phyloP scores from a whole-genome alignment of 2,888 invertebrate genomes.

The Apoderus coryli region DNA sequence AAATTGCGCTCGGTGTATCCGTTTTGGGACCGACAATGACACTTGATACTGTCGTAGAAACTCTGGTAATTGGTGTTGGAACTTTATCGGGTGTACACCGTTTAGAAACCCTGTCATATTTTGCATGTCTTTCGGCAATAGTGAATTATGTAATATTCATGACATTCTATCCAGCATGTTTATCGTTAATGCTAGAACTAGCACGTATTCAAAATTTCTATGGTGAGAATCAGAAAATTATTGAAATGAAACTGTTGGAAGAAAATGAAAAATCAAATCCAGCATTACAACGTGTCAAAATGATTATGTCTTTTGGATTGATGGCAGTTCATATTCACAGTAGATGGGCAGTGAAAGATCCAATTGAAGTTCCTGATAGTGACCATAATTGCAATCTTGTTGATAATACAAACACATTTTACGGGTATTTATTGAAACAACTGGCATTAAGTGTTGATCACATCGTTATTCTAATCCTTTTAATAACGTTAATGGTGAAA shows the following conservation, averaged over 20 bases:
- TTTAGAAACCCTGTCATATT: constrained; percentile 77
- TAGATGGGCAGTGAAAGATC: constrained; percentile 23
- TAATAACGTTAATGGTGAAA: constrained; percentile 74
- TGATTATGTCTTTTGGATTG: constrained; percentile 87
- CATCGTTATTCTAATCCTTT: constrained; percentile 69
- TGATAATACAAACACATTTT: constrained; percentile 18
- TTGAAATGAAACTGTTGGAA: constrained; percentile 37
- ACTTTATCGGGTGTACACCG: constrained; percentile 78
- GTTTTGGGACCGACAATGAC: constrained; percentile 80
- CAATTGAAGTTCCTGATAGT: constrained; percentile 10
- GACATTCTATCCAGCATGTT: constrained; percentile 86
- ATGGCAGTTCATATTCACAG: constrained; percentile 75
- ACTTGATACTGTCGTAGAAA: constrained; percentile 78
- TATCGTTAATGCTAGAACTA: constrained; percentile 77
- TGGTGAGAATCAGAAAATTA: constrained; percentile 21
- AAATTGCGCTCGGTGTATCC: constrained; percentile 78
- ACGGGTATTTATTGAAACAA: constrained; percentile 28
- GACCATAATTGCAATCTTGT: too few relatives aligned
- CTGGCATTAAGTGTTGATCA: constrained; percentile 64
- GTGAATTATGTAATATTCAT: constrained; percentile 89
- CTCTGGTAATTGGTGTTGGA: constrained; percentile 80
- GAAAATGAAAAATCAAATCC: constrained; percentile 81
- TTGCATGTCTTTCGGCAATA: constrained; percentile 78
- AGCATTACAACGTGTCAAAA: constrained; percentile 82
- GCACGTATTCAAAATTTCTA: constrained; percentile 23